A percentile compares a stretch with the other conserved stretches of the same genome.
Conservation (phyloP, 2,888 invertebrate species). For the Pristionchus exspectatus region DNA sequence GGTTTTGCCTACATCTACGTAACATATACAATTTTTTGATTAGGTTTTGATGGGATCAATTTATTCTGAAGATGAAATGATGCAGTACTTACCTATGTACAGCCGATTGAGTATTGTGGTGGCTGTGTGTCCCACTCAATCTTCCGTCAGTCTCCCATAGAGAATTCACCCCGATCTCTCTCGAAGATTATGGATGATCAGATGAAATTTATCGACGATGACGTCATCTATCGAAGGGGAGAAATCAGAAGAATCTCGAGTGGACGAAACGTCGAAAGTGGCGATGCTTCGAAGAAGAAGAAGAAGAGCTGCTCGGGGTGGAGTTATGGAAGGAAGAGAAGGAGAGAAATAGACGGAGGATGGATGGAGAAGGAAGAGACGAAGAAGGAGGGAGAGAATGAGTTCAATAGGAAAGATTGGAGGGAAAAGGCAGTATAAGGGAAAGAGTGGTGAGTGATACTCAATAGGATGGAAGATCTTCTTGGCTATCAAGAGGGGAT, state of each 20-base stretch:
- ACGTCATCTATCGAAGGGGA: not conserved
- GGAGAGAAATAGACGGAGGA: slow-evolving; percentile 22
- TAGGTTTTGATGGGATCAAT: not conserved
- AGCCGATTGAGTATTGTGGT: slow-evolving; percentile 56
- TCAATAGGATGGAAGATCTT: slow-evolving; percentile 3
- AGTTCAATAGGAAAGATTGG: slow-evolving; percentile 45
- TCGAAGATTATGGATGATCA: slow-evolving; percentile 21
- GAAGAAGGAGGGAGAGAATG: slow-evolving; percentile 3
- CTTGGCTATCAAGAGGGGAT: not conserved
- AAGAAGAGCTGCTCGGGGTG: slow-evolving; percentile 6
- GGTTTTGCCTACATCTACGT: no score
- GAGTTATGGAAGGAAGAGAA: slow-evolving; percentile 34
- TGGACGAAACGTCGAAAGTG: not conserved
- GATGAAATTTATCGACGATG: not conserved
- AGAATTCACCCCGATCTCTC: not conserved
- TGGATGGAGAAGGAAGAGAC: slow-evolving; percentile 6
- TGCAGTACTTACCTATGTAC: slow-evolving; percentile 45
- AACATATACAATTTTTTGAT: no score
- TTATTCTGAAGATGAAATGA: not conserved
- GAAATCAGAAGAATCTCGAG: not conserved
- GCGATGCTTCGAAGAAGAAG: not conserved
- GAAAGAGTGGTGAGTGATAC: slow-evolving; percentile 24
- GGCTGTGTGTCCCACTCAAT: slow-evolving; percentile 36
- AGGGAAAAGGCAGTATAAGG: not conserved
- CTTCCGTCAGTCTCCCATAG: slow-evolving; percentile 49